These are phyloP conservation scores for Pheosia gnoma DNA, from an alignment of 2,888 invertebrate genomes.

Conservation along the genomic window DNA sequence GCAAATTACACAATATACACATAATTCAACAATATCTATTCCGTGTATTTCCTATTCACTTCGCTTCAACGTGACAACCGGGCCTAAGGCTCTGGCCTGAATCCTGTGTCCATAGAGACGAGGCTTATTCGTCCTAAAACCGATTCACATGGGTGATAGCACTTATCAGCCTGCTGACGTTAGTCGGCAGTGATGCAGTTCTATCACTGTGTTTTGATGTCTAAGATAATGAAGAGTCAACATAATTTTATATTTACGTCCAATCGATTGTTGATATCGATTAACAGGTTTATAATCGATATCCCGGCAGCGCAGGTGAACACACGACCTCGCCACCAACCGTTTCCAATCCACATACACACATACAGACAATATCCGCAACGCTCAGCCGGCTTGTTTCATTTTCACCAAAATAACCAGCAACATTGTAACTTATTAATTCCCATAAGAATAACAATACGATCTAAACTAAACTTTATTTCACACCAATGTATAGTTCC, in stretches of 20 bases:
- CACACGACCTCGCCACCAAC: conserved; percentile 67
- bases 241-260: neutral
- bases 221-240: neutral
- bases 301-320: conserved; percentile 51
- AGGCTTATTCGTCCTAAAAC: too few species aligned
- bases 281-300: neutral
- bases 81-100: too few species aligned
- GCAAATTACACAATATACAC: too few species aligned
- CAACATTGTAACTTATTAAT: conserved; percentile 19
- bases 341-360: conserved; percentile 61
- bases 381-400: conserved; percentile 63
- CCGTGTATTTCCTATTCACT: too few species aligned
- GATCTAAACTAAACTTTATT: conserved; percentile 18
- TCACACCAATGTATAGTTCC: neutral
- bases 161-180: too few species aligned
- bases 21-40: too few species aligned
- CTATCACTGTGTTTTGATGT: too few species aligned
- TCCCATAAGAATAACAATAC: conserved; percentile 11
- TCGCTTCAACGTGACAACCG: too few species aligned
- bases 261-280: neutral
- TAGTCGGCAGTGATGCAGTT: too few species aligned
- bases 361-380: conserved; percentile 56
- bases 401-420: conserved; percentile 52
- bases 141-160: too few species aligned
- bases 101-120: too few species aligned